phyloP scores from a whole-genome alignment of 2,888 invertebrate species.

The Ophion costatus region DNA sequence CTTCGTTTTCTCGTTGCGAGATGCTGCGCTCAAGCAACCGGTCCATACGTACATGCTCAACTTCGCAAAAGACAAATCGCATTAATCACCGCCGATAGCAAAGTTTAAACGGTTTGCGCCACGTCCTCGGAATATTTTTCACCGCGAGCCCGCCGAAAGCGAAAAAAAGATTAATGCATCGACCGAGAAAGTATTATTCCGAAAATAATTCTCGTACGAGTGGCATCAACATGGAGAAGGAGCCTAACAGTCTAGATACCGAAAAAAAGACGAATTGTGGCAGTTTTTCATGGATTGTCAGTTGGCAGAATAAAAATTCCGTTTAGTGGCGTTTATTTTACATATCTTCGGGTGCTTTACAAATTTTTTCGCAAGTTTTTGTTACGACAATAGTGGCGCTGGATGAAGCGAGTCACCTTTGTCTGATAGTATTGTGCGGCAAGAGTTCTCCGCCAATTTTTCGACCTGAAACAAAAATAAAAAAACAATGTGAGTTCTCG shows the following conservation, averaged over 20 bases:
- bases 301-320: not conserved
- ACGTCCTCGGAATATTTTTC: constrained; percentile 41
- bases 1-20: constrained; percentile 73
- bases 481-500: too few species aligned
- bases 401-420: not conserved
- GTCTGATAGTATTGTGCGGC: not conserved
- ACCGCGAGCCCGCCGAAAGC: constrained; percentile 12
- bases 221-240: not conserved
- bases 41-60: constrained; percentile 72
- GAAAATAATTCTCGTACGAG: not conserved
- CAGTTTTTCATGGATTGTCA: not conserved
- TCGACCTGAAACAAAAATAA: too few species aligned
- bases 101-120: constrained; percentile 55
- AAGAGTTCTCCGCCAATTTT: too few species aligned
- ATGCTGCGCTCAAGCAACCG: constrained; percentile 62
- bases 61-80: constrained; percentile 66
- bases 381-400: not conserved
- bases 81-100: constrained; percentile 58
- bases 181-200: not conserved
- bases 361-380: not conserved
- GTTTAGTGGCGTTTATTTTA: not conserved
- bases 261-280: not conserved
- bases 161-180: constrained; percentile 33
- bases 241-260: not conserved
- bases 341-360: not conserved